Base-by-base conservation (phyloP, 2,888 invertebrate genomes). In the Teleogryllus oceanicus region DNA sequence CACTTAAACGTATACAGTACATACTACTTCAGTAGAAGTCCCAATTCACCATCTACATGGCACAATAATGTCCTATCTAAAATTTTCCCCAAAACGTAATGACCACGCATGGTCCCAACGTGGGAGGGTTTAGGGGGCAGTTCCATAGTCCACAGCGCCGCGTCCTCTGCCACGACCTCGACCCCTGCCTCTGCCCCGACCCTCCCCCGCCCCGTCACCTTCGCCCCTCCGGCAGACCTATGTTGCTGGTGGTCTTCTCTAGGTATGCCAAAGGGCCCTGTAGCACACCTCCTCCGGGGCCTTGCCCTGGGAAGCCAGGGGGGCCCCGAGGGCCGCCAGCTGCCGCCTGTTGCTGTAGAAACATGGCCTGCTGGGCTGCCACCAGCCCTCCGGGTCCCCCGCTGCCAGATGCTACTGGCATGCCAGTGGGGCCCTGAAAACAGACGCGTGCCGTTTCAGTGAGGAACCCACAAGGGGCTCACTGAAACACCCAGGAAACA, bases 231-330 rank as follows among this genome's bases (percentile, higher is more conserved):
- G 94, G 93, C 90, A 95, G 90, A 81, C 96, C 96, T 91, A 96
- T 96, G 88, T 95, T 96, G 88, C 95, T 95, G 85, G 96, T 94
- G 83, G 95, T 95, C 89, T 96, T 95, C 89, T 96, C 96, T 82
- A 96, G 89, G 85, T 93, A 96, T 1, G 96, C 96, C 82, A 96
- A 89, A 0, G 96, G 96, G 11, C 96, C 95, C 83, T 94, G 95
- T 80, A 95, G 89, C 2, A 93, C 89, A n/a, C 62, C 62, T 0
- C 90, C 89, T 11, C 89, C 89, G 13, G 82, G 89, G 87, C 86
- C 84, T 80, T 83, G 84, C 16, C 77, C 76, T 13, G 82, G 76
- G 16, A 82, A 80, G 74, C 81, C 80, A 83, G 88, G 88, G 0
- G 89, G 88, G 1, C 90, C 89, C 18, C 90, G 87, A 1, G 90